A percentile compares a stretch with the other conserved stretches of the same genome.
These are phyloP conservation scores for Atractosteus spatula DNA, from an alignment of 2,113 vertebrate species.

Conservation along the genomic window DNA sequence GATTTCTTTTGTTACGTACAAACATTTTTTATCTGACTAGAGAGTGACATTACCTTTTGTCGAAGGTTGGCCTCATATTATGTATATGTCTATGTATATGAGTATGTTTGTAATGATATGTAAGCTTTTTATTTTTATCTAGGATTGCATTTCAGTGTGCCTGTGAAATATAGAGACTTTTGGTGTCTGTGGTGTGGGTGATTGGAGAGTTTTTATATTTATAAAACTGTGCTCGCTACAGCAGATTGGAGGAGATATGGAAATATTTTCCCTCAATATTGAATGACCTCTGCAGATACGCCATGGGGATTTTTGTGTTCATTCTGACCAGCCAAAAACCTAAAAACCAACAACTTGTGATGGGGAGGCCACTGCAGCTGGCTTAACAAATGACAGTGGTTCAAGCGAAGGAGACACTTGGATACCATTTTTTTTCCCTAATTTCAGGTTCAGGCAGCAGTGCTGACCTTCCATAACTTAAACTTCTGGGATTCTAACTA, in stretches of 20 bases:
- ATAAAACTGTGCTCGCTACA: slow-evolving; percentile 42
- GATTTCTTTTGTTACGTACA: slow-evolving; percentile 75
- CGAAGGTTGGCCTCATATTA: slow-evolving; percentile 53
- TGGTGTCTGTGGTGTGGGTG: slow-evolving; percentile 52
- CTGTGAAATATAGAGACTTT: slow-evolving; percentile 39
- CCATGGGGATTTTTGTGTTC: neutral
- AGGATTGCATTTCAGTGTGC: slow-evolving; percentile 36
- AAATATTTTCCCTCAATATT: slow-evolving; percentile 22
- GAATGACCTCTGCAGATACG: neutral
- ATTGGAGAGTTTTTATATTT: slow-evolving; percentile 50
- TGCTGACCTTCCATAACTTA: slow-evolving; percentile 1
- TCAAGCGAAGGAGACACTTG: neutral
- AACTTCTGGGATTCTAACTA: neutral
- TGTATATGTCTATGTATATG: slow-evolving; percentile 67
- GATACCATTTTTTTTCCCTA: neutral
- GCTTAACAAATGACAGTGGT: neutral
- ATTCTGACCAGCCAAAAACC: neutral
- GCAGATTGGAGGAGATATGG: slow-evolving; percentile 33
- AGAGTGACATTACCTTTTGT: slow-evolving; percentile 54
- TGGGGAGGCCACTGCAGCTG: no score
- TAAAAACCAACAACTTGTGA: no score
- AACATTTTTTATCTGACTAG: slow-evolving; percentile 51
- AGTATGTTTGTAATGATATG: slow-evolving; percentile 61
- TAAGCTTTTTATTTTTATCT: slow-evolving; percentile 51
- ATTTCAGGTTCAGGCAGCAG: slow-evolving; percentile 2